These are phyloP conservation scores for Anthophora plumipes DNA, from an alignment of 2,888 invertebrate genomes.

Conservation along the genomic window DNA sequence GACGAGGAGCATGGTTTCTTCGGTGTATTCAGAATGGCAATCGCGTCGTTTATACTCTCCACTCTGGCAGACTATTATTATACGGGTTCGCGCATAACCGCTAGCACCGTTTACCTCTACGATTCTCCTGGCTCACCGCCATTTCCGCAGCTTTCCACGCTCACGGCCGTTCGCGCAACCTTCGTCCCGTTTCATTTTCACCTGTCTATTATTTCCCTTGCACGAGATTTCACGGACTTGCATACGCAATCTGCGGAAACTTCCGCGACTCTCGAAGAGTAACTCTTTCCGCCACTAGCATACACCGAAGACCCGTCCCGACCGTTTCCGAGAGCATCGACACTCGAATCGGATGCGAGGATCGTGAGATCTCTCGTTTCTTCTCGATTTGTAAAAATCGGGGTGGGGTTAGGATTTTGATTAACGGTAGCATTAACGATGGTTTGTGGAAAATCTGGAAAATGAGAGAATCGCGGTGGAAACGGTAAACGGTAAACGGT, in stretches of 20 bases:
- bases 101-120: background rate
- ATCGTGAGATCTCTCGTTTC: too few species aligned
- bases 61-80: slow-evolving; percentile 54
- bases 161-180: background rate
- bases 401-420: too few species aligned
- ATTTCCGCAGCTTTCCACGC: background rate
- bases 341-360: too few species aligned
- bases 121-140: background rate
- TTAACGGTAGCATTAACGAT: too few species aligned
- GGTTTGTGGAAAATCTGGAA: background rate
- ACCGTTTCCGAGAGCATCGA: too few species aligned
- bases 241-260: background rate
- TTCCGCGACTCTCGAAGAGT: too few species aligned
- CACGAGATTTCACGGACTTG: too few species aligned
- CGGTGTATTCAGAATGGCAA: slow-evolving; percentile 57
- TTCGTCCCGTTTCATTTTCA: background rate
- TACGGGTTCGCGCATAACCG: slow-evolving; percentile 7
- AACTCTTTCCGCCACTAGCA: too few species aligned
- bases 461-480: background rate
- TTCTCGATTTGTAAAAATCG: too few species aligned
- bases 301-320: too few species aligned
- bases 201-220: background rate
- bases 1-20: slow-evolving; percentile 55
- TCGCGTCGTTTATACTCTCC: slow-evolving; percentile 46
- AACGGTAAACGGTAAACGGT: too few species aligned